A percentile compares a stretch with the other conserved stretches of the same genome.
Conservation (phyloP, 2,797 vertebrate species). For the Sarcophilus harrisii region DNA sequence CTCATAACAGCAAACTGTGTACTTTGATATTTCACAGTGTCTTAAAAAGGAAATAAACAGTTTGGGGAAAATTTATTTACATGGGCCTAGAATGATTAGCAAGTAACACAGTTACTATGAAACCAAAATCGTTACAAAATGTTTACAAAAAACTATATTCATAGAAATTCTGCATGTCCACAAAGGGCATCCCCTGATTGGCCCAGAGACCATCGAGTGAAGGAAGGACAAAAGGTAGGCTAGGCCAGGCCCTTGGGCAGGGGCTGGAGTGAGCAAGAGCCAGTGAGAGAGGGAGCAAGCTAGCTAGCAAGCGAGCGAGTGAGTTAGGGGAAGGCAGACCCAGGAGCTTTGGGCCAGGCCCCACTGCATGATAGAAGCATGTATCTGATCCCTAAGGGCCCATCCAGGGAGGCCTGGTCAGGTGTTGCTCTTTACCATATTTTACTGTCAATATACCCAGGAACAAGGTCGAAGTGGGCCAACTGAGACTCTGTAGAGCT, state of each 20-base stretch:
- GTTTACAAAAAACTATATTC: constrained; percentile 99
- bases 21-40: constrained; percentile 99
- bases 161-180: constrained; percentile 98
- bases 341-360: constrained; percentile 20
- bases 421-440: not conserved
- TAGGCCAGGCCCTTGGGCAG: not conserved
- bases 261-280: not conserved
- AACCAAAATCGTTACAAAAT: constrained; percentile 98
- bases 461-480: constrained; percentile 42
- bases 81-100: constrained; percentile 90
- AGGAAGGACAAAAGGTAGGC: constrained; percentile 66
- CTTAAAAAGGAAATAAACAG: constrained; percentile 97
- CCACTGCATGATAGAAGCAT: not conserved
- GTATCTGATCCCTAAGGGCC: constrained; percentile 3
- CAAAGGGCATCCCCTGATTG: constrained; percentile 93
- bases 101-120: constrained; percentile 98
- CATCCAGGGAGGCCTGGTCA: constrained; percentile 49
- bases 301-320: not conserved
- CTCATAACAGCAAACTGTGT: constrained; percentile 99
- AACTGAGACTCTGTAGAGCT: constrained; percentile 68
- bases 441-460: constrained; percentile 21
- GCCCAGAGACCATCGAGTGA: constrained; percentile 83
- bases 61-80: constrained; percentile 89
- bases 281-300: not conserved
- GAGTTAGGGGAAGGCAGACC: not conserved